phyloP scores from a whole-genome alignment of 2,888 invertebrate genomes.

The Automeris io region DNA sequence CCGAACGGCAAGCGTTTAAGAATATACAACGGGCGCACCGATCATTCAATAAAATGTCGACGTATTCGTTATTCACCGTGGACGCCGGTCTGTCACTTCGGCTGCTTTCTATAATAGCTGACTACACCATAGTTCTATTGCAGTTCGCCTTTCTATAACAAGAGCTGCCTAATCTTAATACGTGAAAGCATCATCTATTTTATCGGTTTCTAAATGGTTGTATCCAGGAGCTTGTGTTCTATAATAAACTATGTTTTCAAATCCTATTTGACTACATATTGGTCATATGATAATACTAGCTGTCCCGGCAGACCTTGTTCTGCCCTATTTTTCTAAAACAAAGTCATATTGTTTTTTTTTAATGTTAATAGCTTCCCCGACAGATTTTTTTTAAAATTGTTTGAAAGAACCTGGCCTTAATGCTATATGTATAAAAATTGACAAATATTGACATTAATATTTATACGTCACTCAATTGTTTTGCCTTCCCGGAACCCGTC shows the following conservation, averaged over 20 bases:
- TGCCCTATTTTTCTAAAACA: too few species aligned
- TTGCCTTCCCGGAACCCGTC: too few species aligned
- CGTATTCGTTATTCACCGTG: conserved; percentile 5
- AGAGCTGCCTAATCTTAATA: not conserved
- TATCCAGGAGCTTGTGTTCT: too few species aligned
- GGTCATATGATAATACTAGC: not conserved
- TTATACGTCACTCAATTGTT: too few species aligned
- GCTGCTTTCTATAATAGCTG: conserved; percentile 9
- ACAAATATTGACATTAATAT: too few species aligned
- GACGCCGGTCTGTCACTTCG: conserved; percentile 13
- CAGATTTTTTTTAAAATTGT: too few species aligned
- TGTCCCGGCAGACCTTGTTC: too few species aligned
- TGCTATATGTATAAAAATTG: too few species aligned
- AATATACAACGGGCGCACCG: not conserved
- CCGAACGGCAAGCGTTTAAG: not conserved
- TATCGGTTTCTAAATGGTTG: not conserved
- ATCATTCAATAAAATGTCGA: not conserved
- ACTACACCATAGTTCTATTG: conserved; percentile 14
- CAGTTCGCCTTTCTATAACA: conserved; percentile 11
- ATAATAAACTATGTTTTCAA: not conserved
- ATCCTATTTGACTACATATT: not conserved
- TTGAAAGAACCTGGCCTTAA: too few species aligned
- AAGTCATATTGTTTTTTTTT: too few species aligned
- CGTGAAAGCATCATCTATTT: not conserved
- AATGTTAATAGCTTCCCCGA: too few species aligned